These are phyloP conservation scores for Bhutanitis thaidina DNA, from an alignment of 2,888 invertebrate genomes.

Conservation along the genomic window DNA sequence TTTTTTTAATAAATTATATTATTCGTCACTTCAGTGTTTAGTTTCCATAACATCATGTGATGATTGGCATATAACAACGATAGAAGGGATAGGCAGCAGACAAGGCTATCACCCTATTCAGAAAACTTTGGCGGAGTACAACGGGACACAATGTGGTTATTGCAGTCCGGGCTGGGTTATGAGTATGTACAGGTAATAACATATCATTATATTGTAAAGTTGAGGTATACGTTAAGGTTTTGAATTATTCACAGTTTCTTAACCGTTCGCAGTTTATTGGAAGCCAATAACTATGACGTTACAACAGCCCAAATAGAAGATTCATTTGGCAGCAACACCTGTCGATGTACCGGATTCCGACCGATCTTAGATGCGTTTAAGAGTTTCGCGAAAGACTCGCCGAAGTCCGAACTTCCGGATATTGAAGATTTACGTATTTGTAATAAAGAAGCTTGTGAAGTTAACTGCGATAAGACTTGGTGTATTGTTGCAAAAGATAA, in stretches of 20 bases:
- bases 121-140: conserved; percentile 78
- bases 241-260: too few species aligned
- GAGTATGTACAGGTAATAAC: conserved; percentile 83
- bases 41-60: conserved; percentile 65
- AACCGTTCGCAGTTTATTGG: conserved; percentile 36
- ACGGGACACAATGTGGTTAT: conserved; percentile 86
- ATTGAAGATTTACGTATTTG: conserved; percentile 58
- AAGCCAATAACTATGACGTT: conserved; percentile 42
- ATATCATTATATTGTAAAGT: too few species aligned
- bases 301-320: conserved; percentile 84
- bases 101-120: conserved; percentile 84
- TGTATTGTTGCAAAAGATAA: conserved; percentile 72
- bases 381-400: conserved; percentile 81
- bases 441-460: conserved; percentile 19
- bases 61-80: conserved; percentile 82
- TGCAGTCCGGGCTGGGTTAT: conserved; percentile 89
- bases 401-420: conserved; percentile 56
- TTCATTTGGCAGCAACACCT: conserved; percentile 86
- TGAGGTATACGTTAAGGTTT: too few species aligned
- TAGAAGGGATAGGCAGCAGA: conserved; percentile 83
- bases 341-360: conserved; percentile 88
- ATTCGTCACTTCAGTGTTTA: conserved; percentile 48
- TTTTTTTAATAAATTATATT: too few species aligned
- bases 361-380: conserved; percentile 88
- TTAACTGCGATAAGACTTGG: conserved; percentile 35